Conservation (phyloP, 1,140 invertebrate genomes). For the Phymastichus coffea region DNA sequence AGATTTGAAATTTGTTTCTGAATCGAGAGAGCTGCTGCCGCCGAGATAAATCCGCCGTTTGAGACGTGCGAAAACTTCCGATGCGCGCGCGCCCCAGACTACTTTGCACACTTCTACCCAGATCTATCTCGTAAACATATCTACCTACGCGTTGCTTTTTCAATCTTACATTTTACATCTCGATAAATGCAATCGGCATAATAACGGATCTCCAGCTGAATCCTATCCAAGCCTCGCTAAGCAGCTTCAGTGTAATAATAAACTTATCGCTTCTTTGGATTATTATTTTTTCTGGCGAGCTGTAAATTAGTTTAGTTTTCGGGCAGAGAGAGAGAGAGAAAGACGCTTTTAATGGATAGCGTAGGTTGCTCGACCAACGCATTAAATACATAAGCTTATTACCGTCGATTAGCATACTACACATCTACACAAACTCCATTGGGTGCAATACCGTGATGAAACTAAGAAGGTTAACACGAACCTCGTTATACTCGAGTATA, state of each 20-base stretch:
- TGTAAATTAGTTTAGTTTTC: constrained; percentile 6
- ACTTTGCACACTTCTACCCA: too few species aligned
- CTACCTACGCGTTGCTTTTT: too few species aligned
- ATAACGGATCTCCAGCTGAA: too few species aligned
- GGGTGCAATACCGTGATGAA: constrained; percentile 14
- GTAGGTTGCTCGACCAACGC: not conserved
- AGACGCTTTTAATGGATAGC: constrained; percentile 1
- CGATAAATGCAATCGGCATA: too few species aligned
- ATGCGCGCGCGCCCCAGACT: not conserved
- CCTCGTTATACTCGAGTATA: constrained; percentile 13
- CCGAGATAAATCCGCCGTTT: not conserved
- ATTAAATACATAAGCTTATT: constrained; percentile 22
- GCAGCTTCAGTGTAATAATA: too few species aligned
- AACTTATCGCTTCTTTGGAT: too few species aligned
- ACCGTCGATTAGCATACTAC: constrained; percentile 17
- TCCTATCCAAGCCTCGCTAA: too few species aligned
- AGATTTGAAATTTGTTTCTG: constrained; percentile 12
- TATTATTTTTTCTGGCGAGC: too few species aligned
- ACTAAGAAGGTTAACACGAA: constrained; percentile 19
- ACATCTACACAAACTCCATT: constrained; percentile 20
- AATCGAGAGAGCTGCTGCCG: not conserved
- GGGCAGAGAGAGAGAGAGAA: too few species aligned
- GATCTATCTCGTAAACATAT: too few species aligned
- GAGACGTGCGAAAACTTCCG: not conserved
- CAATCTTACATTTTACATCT: too few species aligned